Base-by-base conservation (phyloP, 2,113 vertebrate species). In the Silurus meridionalis region DNA sequence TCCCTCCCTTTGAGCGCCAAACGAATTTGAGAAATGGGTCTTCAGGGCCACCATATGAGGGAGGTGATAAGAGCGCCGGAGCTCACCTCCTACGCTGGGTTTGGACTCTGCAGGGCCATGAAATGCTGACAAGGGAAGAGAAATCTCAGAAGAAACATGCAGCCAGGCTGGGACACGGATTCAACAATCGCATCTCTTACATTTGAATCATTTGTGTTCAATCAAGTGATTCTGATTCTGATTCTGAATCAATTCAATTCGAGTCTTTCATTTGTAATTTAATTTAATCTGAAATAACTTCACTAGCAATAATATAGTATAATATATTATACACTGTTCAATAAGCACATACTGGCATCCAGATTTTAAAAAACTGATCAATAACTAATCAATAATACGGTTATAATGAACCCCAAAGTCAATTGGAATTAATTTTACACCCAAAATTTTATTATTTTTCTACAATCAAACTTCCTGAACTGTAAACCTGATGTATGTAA, bases 41-140 rank as follows among this genome's bases (percentile, higher is more conserved):
- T 85, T 61, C 37, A n/a, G 48, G 83, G 83, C 72, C 85, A 57
- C 83, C 80, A 9, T 77, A 83, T 80, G 64, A 83, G 84, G 55
- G 88, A 85, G 86, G 67, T 8, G 80, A 83, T 87, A 80, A 85
- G 72, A 58, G 17, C 1, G 8, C 79, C 8, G 25, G 58, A 25
- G 11, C 60, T 83, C 71, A 72, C 61, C 84, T 86, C 84, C 80
- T 66, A 84, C 19, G n/a, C n/a, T 2, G 60, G 84, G 46, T 50
- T 86, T 72, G 84, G 58, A 37, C 52, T 75, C 15, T 28, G 60
- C 28, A 46, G 81, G 48, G 28, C 80, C 8, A 37, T 11, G n/a
- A 48, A 66, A 46, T 0, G 19, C 28, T 60, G 50, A 37, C 7
- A 48, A 60, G 17, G 17, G 69, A 60, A 21, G n/a, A 60, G 28